Evolutionary conservation across 1,140 invertebrate species (phyloP), one percentile per base, ranked within the genome.

Genomic region (Hermatobates lingyangjiaoensis): DNA sequence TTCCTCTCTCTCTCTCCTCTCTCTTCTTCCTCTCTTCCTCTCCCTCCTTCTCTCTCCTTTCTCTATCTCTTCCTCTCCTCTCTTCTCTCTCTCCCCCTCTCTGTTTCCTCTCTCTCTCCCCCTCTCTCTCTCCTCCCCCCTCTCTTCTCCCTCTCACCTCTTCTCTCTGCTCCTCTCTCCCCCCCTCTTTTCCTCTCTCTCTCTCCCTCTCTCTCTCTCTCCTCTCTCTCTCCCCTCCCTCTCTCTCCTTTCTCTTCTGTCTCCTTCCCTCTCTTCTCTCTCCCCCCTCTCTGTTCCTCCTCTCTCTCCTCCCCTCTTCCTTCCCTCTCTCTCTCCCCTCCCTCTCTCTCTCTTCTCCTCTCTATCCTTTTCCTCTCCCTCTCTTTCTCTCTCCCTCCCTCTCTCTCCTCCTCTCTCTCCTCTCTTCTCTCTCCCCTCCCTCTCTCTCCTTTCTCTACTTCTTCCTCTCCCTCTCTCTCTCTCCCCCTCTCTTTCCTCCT

Each of bases 131-230:
- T 27, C 27, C 26, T 48, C 27, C 26, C 27, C 48, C 50, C 48
- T 48, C 26, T 27, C 48, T 26, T 51, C 27, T 27, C 27, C 48
- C 50, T 48, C 27, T 4, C 20, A 23, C 42, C 27, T 51, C 44
- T 27, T 48, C 27, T 27, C 48, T 27, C 28, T 28, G 23, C 27
- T 48, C 50, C 28, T 48, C 50, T 30, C 24, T 27, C 44, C 23
- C 23, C 21, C 21, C 23, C 26, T 48, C 27, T 39, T 30, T 39
- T 21, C 48, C 44, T 27, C 27, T 20, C 28, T 48, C 44, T 18
- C 48, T 27, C 27, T 48, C 27, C 27, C 27, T 2, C 28, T 51
- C 20, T 30, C 24, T 27, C 27, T 48, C 20, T 30, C 2, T 10
- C 28, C 20, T 27, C 27, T 51, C 5, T 34, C 23, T 48, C 26